phyloP scores from a whole-genome alignment of 2,113 vertebrate species.

The Fregetta grallaria region DNA sequence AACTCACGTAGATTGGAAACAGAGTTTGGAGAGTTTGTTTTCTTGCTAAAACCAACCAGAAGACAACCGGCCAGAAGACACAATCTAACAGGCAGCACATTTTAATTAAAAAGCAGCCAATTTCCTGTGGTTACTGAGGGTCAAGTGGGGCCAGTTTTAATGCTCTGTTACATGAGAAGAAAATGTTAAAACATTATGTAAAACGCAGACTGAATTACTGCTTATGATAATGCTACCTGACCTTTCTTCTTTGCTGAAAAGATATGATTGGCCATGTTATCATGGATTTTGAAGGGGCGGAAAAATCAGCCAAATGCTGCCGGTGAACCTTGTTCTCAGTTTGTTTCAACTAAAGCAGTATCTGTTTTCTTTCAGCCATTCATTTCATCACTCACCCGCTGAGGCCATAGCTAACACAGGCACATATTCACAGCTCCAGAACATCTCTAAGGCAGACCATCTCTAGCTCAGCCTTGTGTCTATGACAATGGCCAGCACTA shows the following conservation, averaged over 20 bases:
- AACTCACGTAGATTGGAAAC: neutral
- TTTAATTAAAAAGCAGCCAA: conserved; percentile 77
- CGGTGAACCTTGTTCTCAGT: neutral
- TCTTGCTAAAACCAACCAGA: neutral
- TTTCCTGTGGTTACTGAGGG: conserved; percentile 53
- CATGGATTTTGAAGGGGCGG: neutral
- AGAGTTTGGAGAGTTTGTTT: neutral
- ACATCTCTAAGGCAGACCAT: neutral
- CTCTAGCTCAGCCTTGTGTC: neutral
- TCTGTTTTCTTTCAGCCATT: neutral
- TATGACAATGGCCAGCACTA: neutral
- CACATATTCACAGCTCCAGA: neutral
- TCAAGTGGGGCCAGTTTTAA: conserved; percentile 75
- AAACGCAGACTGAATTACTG: conserved; percentile 21
- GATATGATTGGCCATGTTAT: neutral
- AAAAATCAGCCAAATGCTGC: neutral
- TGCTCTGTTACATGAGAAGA: conserved; percentile 50
- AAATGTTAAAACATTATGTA: conserved; percentile 31
- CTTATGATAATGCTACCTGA: conserved; percentile 28
- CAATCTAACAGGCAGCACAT: conserved; percentile 43
- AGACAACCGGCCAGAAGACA: neutral
- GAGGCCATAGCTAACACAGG: neutral
- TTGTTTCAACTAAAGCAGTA: neutral
- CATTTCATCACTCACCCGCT: neutral
- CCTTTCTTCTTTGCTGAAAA: conserved; percentile 69